Conservation (phyloP, 1,140 invertebrate genomes). For the Drosophila insularis region DNA sequence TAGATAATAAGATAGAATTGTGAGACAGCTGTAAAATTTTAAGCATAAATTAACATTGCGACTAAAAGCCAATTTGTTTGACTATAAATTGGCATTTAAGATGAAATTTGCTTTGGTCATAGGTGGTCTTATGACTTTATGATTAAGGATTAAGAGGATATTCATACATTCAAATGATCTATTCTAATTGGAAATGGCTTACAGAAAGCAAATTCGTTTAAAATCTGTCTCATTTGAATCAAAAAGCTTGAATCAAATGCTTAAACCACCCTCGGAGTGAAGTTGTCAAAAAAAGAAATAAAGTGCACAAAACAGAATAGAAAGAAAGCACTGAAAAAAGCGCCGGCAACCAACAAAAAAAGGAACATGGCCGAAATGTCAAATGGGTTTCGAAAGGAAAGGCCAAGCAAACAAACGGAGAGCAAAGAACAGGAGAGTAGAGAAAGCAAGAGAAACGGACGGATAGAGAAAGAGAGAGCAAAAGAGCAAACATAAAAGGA, state of each 20-base stretch:
- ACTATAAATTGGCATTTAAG: no score
- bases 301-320: slow-evolving; percentile 7
- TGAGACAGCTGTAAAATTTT: neutral
- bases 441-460: neutral
- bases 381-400: slow-evolving; percentile 27
- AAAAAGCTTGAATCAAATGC: slow-evolving; percentile 33
- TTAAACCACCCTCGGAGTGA: slow-evolving; percentile 60
- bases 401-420: slow-evolving; percentile 16
- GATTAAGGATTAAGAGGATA: no score
- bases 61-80: no score
- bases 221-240: neutral
- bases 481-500: slow-evolving; percentile 11
- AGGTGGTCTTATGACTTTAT: no score
- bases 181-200: no score
- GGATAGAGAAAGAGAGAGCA: neutral
- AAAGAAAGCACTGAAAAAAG: slow-evolving; percentile 42
- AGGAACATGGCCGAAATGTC: slow-evolving; percentile 64
- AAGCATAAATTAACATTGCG: neutral
- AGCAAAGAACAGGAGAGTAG: neutral
- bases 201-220: no score
- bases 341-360: slow-evolving; percentile 55
- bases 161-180: no score
- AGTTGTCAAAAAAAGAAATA: slow-evolving; percentile 45
- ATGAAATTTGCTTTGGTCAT: no score
- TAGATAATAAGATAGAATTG: no score